Evolutionary conservation across 2,113 vertebrate species (phyloP).

Genomic region (Hyperopisus bebe): DNA sequence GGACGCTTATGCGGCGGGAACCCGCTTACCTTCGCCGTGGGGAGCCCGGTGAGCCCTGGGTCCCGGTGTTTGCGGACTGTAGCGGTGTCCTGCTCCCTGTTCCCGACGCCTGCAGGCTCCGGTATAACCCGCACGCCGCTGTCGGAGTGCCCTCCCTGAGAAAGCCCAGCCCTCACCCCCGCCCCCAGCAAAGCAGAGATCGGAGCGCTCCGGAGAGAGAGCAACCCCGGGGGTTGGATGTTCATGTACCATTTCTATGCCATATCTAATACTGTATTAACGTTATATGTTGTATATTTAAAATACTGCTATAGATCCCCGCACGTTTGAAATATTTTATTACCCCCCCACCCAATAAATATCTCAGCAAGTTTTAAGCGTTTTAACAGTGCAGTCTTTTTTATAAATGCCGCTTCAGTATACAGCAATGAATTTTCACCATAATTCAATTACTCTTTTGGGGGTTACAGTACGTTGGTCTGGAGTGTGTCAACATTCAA

Average conservation of each 20-base stretch:
- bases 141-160: slow-evolving; percentile 33
- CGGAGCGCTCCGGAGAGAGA: background rate
- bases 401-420: background rate
- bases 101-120: slow-evolving; percentile 17
- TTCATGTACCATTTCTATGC: background rate
- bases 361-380: background rate
- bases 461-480: background rate
- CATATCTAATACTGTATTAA: background rate
- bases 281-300: background rate
- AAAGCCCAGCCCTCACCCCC: slow-evolving; percentile 53
- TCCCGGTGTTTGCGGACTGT: slow-evolving; percentile 31
- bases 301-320: background rate
- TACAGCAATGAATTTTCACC: background rate
- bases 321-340: background rate
- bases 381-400: background rate
- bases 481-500: background rate
- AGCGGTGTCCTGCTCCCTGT: slow-evolving; percentile 31
- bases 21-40: slow-evolving; percentile 47
- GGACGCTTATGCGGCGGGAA: background rate
- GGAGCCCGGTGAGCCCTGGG: slow-evolving; percentile 50
- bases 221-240: background rate
- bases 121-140: slow-evolving; percentile 36
- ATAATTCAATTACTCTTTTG: background rate
- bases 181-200: background rate
- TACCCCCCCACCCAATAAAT: background rate